Evolutionary conservation across 1,140 invertebrate species (phyloP).

Genomic region (Ditylenchus dipsaci): DNA sequence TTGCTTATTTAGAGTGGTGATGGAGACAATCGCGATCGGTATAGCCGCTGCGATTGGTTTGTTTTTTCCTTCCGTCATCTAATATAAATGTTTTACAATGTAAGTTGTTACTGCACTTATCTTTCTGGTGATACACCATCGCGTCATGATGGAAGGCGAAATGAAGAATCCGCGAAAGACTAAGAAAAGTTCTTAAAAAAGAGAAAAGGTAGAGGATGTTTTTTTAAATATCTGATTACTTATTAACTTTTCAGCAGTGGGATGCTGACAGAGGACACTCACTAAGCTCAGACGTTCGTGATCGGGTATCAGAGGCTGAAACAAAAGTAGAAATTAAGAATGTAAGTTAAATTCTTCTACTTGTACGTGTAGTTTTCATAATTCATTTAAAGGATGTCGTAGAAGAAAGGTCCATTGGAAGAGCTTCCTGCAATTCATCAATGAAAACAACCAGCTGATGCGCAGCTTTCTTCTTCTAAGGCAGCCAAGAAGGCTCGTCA

Average conservation of each 20-base stretch:
- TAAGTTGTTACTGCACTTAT: constrained; percentile 5
- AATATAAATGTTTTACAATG: too few species aligned
- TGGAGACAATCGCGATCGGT: neutral
- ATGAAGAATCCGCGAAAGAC: constrained; percentile 10
- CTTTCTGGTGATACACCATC: neutral
- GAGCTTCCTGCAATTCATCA: neutral
- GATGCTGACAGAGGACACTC: neutral
- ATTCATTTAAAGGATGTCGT: neutral
- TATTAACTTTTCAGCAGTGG: neutral
- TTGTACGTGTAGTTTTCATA: neutral
- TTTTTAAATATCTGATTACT: too few species aligned
- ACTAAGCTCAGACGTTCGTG: neutral
- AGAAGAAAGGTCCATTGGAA: constrained; percentile 2
- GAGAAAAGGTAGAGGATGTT: neutral
- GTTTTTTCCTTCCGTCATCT: too few species aligned
- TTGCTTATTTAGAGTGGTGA: neutral
- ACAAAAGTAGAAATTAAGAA: neutral
- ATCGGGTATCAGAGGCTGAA: neutral
- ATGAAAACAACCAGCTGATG: neutral
- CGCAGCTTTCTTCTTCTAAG: neutral
- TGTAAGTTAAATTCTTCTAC: neutral
- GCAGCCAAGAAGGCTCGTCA: constrained; percentile 7
- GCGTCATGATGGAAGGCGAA: neutral
- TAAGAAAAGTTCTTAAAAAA: constrained; percentile 1
- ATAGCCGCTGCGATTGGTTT: neutral